Conservation (phyloP, 2,113 vertebrate genomes). For the Catharus minimus region DNA sequence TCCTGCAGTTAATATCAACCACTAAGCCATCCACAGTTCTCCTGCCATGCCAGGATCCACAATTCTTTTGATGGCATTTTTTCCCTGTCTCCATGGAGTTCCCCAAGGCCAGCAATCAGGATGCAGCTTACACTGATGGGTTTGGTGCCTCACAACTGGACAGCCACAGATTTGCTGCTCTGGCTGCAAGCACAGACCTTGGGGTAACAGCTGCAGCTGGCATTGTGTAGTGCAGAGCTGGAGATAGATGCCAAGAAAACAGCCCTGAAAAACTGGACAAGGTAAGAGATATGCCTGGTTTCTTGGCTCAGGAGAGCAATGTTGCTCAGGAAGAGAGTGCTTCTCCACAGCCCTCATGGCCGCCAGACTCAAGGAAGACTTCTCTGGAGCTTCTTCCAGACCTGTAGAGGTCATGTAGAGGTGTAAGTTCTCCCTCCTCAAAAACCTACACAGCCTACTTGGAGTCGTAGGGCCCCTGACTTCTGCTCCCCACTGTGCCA, state of each 20-base stretch:
- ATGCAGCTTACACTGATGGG: neutral
- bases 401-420: neutral
- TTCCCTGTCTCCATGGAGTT: neutral
- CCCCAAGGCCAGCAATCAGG: neutral
- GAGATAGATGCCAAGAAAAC: neutral
- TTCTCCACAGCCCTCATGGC: neutral
- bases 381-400: neutral
- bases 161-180: neutral
- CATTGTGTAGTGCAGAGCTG: neutral
- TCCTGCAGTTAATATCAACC: neutral
- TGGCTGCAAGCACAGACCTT: neutral
- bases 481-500: neutral
- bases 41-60: neutral
- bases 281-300: neutral
- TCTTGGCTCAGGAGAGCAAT: neutral
- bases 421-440: neutral
- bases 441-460: neutral
- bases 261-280: neutral
- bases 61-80: neutral
- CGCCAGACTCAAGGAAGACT: neutral
- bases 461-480: neutral
- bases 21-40: neutral
- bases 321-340: accelerated
- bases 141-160: neutral
- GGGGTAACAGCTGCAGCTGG: neutral